Evolutionary conservation across 1,140 invertebrate genomes (phyloP).

Genomic region (Coptotermes formosanus): DNA sequence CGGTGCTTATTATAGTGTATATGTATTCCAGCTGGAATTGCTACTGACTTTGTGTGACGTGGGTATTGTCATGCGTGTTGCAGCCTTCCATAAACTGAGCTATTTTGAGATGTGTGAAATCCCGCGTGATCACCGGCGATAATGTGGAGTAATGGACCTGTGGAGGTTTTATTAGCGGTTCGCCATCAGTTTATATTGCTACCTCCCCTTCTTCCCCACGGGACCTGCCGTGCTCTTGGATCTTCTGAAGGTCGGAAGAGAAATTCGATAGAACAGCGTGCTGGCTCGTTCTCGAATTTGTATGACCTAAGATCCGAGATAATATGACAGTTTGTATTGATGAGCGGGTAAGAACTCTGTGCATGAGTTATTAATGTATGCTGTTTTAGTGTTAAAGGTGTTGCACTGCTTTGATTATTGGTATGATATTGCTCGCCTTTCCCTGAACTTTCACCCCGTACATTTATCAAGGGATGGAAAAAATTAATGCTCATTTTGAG

Average conservation of each 20-base stretch:
- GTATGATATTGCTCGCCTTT: too few species aligned
- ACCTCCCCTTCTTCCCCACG: neutral
- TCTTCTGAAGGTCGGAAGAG: neutral
- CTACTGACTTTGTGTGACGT: neutral
- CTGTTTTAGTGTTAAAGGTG: too few species aligned
- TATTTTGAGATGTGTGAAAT: constrained; percentile 17
- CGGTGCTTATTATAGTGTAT: too few species aligned
- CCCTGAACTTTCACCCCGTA: too few species aligned
- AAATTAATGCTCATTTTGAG: too few species aligned
- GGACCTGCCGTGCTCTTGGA: neutral
- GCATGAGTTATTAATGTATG: too few species aligned
- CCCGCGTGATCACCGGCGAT: neutral
- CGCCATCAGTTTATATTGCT: constrained; percentile 15
- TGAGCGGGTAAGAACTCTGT: neutral
- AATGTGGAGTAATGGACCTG: constrained; percentile 10
- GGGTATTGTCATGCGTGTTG: neutral
- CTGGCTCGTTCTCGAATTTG: neutral
- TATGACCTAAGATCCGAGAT: neutral
- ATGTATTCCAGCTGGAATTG: neutral
- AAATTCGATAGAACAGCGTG: neutral
- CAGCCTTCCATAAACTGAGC: neutral
- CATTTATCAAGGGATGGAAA: too few species aligned
- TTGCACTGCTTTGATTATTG: too few species aligned
- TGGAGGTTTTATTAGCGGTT: constrained; percentile 11
- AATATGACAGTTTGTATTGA: neutral